Base-by-base conservation (phyloP, 2,797 vertebrate genomes). In the Arctocebus calabarensis region DNA sequence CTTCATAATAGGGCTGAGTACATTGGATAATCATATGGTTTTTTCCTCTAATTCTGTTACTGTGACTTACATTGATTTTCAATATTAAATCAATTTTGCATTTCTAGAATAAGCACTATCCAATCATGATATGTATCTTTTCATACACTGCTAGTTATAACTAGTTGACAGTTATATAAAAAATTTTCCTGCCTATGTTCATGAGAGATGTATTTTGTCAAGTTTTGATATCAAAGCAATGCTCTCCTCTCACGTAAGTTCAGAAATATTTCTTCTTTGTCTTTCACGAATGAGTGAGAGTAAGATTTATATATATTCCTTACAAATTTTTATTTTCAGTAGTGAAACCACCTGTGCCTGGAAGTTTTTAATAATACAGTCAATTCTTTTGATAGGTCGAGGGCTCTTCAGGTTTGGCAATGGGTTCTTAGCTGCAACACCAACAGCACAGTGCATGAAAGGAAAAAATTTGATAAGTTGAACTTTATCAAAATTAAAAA, bases 11-110 rank as follows among this genome's bases (percentile, higher is more conserved):
- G n/a, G n/a, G n/a, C n/a, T n/a, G n/a, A n/a, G n/a, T n/a, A n/a
- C n/a, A n/a, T n/a, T n/a, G n/a, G n/a, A n/a, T n/a, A n/a, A n/a
- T n/a, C n/a, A n/a, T n/a, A n/a, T n/a, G n/a, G n/a, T n/a, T n/a
- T 88, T 62, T 3, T 37, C 19, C 27, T 84, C 84, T 52, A 59
- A 66, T 78, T 88, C n/a, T 79, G 16, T 29, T 91, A 40, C 64
- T 32, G 23, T 57, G 68, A 89, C 19, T 78, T 89, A 75, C 7
- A 52, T 9, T 91, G 37, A 96, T 85, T 89, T 94, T 37, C 78
- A 91, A 84, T 79, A 84, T 79, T 84, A 91, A 78, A 59, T 37
- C 32, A 71, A 73, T 7, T 48, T 75, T 68, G 73, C 40, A 66
- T 85, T 92, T 48, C n/a, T 66, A 57, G 81, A 74, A 84, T 34